Base-by-base conservation (phyloP, 2,888 invertebrate genomes). In the Drosophila colorata region DNA sequence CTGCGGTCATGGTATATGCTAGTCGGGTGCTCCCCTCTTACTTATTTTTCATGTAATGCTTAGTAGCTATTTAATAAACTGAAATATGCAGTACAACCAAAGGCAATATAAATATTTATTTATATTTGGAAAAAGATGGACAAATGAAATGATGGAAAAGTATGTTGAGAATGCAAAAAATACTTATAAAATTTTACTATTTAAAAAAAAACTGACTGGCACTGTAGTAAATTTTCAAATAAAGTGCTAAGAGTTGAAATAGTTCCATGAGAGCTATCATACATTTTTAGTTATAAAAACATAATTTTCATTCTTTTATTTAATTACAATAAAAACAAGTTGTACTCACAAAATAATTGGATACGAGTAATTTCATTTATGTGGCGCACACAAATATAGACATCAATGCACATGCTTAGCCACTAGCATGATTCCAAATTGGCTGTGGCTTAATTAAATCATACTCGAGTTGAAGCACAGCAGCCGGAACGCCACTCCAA, bases 401-500 rank as follows among this genome's bases (percentile, higher is more conserved):
- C 31, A 43, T 40, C 23, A 63, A n/a, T 59, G 23, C 6, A n/a
- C 35, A 57, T 47, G 31, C 47, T 40, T 44, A 28, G 40, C 31
- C 55, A 41, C 23, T n/a, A 2, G 33, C 28, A 53, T 60, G 16
- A 49, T 40, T 14, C 33, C 47, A 63, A 63, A 38, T 61, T 63
- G 41, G 38, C 52, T 57, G 58, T 56, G 66, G 58, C 58, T 57
- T 70, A 80, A 83, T 83, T 78, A 74, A 86, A 86, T 78, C 66
- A 75, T 61, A 70, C 63, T 76, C 69, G 49, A 78, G 55, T 59
- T 80, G 37, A 73, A 70, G 64, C 59, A 56, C 51, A 65, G 53
- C 51, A 58, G 51, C 57, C 47, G 7, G 64, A 72, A 76, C 64
- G 49, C 46, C 68, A 74, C 40, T 57, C 23, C 23, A 9, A 2